Evolutionary conservation across 2,888 invertebrate genomes (phyloP).

Genomic region (Leptopilina syphax): DNA sequence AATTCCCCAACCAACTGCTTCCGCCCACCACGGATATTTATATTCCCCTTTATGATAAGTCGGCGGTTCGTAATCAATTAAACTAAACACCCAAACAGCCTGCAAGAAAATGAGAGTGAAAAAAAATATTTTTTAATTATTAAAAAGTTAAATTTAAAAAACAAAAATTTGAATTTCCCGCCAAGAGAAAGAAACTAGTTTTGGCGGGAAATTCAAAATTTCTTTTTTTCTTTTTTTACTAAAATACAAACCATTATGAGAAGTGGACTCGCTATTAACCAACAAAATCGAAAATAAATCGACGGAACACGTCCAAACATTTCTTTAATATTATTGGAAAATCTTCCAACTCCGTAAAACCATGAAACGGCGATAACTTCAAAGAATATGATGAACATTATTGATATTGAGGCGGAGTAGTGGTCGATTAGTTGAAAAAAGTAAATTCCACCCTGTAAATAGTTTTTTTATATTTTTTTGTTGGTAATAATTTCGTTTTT

Average conservation of each 20-base stretch:
- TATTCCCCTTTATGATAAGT: slow-evolving; percentile 86
- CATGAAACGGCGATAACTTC: slow-evolving; percentile 94
- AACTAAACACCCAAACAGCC: slow-evolving; percentile 91
- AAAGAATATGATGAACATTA: slow-evolving; percentile 95
- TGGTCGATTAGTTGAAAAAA: slow-evolving; percentile 95
- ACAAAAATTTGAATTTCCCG: not conserved
- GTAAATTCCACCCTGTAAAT: slow-evolving; percentile 89
- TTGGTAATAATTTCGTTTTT: too few relatives aligned
- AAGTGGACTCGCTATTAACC: slow-evolving; percentile 89
- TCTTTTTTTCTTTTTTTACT: not conserved
- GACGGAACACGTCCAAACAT: slow-evolving; percentile 92
- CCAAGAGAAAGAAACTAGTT: too few relatives aligned
- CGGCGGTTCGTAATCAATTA: slow-evolving; percentile 92
- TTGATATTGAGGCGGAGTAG: slow-evolving; percentile 94
- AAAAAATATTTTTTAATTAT: slow-evolving; percentile 48
- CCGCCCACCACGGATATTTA: slow-evolving; percentile 90
- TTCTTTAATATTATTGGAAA: slow-evolving; percentile 90
- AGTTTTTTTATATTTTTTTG: too few relatives aligned
- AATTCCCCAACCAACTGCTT: slow-evolving; percentile 91
- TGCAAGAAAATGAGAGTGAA: slow-evolving; percentile 69
- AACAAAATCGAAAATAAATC: slow-evolving; percentile 90
- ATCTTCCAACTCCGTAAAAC: slow-evolving; percentile 91
- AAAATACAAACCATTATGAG: slow-evolving; percentile 82
- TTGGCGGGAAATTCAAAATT: too few relatives aligned
- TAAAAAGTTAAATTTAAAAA: not conserved